A percentile compares a stretch with the other conserved stretches of the same genome.
phyloP scores from a whole-genome alignment of 2,797 vertebrate species.

The Diplodus puntazzo region DNA sequence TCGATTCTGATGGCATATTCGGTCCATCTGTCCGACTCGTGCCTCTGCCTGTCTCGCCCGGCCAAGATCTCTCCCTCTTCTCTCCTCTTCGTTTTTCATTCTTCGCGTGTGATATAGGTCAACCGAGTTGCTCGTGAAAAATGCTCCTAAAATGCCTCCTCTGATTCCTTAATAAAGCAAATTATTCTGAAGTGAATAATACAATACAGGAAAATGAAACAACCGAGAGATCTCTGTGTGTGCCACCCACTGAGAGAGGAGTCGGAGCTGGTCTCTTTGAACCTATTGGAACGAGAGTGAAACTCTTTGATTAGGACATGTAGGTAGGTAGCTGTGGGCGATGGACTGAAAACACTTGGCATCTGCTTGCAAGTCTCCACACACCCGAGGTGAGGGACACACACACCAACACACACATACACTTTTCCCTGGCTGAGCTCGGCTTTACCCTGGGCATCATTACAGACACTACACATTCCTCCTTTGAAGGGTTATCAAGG shows the following conservation, averaged over 20 bases:
- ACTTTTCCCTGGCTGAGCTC: conserved; percentile 66
- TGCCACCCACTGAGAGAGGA: conserved; percentile 70
- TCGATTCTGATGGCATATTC: conserved; percentile 62
- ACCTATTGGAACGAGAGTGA: conserved; percentile 69
- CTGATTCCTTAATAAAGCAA: conserved; percentile 58
- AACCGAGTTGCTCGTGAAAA: conserved; percentile 36
- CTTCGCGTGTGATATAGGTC: conserved; percentile 32
- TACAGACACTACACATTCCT: conserved; percentile 81
- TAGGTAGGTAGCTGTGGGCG: conserved; percentile 82
- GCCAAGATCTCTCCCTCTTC: conserved; percentile 1
- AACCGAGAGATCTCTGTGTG: conserved; percentile 32
- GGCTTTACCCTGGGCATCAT: conserved; percentile 83
- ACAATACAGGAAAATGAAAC: conserved; percentile 61
- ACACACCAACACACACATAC: conserved; percentile 39
- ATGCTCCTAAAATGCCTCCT: conserved; percentile 48
- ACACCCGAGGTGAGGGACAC: conserved; percentile 72
- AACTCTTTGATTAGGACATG: conserved; percentile 82
- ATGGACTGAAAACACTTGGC: conserved; percentile 82
- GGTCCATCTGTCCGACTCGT: conserved; percentile 63
- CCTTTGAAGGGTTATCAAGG: conserved; percentile 87
- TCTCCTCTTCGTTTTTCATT: neutral
- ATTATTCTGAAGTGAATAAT: conserved; percentile 69
- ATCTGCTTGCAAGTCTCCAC: conserved; percentile 79
- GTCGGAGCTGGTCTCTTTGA: conserved; percentile 70
- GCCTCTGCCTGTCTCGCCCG: conserved; percentile 27